phyloP scores from a whole-genome alignment of 1,140 invertebrate species.

The Drosophila subobscura region DNA sequence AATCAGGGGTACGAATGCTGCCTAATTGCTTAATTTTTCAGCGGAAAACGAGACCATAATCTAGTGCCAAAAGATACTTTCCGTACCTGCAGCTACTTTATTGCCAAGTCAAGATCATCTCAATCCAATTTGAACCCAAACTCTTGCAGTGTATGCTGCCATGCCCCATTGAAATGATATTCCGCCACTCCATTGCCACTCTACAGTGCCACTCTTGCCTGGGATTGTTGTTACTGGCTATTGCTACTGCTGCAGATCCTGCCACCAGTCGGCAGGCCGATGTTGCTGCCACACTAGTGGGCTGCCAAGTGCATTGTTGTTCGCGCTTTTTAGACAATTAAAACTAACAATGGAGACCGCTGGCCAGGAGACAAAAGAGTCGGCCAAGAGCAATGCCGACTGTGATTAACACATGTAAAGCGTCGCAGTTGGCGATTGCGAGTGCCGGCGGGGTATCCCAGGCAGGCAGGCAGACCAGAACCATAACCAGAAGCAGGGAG shows the following conservation, averaged over 20 bases:
- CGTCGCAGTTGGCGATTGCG: conserved; percentile 56
- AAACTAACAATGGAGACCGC: conserved; percentile 66
- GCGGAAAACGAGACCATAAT: no score
- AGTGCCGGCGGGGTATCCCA: conserved; percentile 32
- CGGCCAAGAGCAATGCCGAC: conserved; percentile 54
- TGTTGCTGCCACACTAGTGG: conserved; percentile 15
- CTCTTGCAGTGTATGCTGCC: conserved; percentile 16
- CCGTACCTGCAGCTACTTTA: no score
- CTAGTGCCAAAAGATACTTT: no score
- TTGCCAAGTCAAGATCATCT: no score
- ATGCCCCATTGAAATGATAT: conserved; percentile 1
- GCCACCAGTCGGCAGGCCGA: background rate
- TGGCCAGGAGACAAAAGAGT: conserved; percentile 48
- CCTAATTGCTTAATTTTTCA: no score
- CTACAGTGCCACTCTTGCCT: conserved; percentile 4
- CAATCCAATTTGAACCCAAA: no score
- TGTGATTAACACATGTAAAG: conserved; percentile 83
- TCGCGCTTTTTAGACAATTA: conserved; percentile 75
- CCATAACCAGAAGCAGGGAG: background rate
- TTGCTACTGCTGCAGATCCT: conserved; percentile 3
- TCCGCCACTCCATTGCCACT: conserved; percentile 16
- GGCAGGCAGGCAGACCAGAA: conserved; percentile 28
- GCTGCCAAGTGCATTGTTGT: conserved; percentile 59
- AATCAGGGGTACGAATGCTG: no score
- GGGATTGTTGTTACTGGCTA: conserved; percentile 33